These are phyloP conservation scores for Lathamus discolor DNA, from an alignment of 2,113 vertebrate species.

Conservation along the genomic window DNA sequence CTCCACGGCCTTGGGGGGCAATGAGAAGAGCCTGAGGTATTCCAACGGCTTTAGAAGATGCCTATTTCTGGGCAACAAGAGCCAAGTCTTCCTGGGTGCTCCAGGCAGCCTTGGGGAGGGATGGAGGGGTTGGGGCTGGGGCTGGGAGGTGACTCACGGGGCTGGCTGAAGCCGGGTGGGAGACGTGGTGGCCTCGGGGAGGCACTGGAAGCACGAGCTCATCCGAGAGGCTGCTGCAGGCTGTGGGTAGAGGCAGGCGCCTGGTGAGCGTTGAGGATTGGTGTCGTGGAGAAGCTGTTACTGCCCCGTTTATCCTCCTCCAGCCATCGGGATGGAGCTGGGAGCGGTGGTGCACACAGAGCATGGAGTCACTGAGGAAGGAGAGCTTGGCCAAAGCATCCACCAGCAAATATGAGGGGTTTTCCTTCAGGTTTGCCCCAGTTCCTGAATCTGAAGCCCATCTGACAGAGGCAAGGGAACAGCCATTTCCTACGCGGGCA, in stretches of 20 bases:
- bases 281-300: neutral
- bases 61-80: neutral
- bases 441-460: neutral
- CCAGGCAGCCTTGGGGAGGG: neutral
- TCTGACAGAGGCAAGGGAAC: neutral
- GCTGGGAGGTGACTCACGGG: neutral
- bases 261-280: neutral
- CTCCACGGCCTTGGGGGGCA: rapidly evolving
- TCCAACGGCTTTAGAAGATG: neutral
- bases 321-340: neutral
- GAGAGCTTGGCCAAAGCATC: neutral
- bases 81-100: neutral
- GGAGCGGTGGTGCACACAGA: neutral
- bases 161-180: neutral
- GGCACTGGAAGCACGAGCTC: neutral
- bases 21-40: neutral
- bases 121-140: neutral
- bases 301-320: neutral
- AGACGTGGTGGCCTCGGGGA: neutral
- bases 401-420: neutral
- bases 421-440: neutral
- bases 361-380: neutral
- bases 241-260: too few species aligned
- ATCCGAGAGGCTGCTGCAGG: neutral
- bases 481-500: neutral